A percentile compares a stretch with the other conserved stretches of the same genome.
These are phyloP conservation scores for Agapornis canus DNA, from an alignment of 2,797 vertebrate genomes.

Conservation along the genomic window DNA sequence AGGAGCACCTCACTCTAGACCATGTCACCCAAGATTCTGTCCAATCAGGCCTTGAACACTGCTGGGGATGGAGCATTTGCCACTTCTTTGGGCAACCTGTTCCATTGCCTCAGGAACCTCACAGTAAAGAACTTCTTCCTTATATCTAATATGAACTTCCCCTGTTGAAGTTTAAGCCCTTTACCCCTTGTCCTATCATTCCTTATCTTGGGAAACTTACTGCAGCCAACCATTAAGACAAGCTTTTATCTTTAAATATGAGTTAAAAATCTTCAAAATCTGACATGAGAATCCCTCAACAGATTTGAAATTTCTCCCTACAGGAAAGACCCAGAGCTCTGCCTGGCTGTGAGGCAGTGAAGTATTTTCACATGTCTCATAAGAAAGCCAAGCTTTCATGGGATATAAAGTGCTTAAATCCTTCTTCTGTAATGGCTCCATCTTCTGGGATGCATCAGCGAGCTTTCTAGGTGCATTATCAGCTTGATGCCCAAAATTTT, in stretches of 20 bases:
- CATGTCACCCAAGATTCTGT: background rate
- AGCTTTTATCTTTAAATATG: background rate
- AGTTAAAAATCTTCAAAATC: background rate
- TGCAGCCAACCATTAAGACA: background rate
- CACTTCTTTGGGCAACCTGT: background rate
- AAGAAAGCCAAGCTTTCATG: background rate
- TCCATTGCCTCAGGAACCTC: background rate
- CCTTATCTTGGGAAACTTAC: background rate
- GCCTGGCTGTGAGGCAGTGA: background rate
- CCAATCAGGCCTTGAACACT: background rate
- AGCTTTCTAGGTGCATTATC: background rate
- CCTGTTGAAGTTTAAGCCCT: background rate
- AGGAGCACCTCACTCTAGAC: background rate
- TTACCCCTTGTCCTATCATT: background rate
- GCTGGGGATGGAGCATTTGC: background rate
- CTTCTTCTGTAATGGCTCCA: background rate
- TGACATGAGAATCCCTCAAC: background rate
- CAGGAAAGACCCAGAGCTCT: background rate
- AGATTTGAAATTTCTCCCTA: background rate
- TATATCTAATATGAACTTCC: background rate
- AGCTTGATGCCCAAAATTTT: background rate
- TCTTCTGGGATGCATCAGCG: background rate
- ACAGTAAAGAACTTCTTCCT: background rate
- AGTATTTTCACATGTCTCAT: background rate
- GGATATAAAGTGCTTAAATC: background rate